Percentiles rank a stretch among this genome's conserved stretches.
Conservation (phyloP, 2,113 vertebrate genomes). For the Misgurnus anguillicaudatus region DNA sequence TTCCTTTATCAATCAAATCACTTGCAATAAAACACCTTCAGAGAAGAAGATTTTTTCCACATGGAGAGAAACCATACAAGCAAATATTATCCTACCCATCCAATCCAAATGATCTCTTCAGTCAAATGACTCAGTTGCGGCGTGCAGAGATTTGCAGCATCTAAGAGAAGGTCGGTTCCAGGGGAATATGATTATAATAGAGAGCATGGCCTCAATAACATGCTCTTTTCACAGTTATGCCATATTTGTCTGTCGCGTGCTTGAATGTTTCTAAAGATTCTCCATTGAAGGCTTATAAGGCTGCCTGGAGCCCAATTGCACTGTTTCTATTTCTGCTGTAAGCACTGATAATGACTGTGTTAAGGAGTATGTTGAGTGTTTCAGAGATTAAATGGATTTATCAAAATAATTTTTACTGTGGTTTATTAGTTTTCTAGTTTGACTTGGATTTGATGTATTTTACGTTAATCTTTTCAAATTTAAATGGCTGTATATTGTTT, state of each 20-base stretch:
- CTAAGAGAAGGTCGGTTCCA: slow-evolving; percentile 53
- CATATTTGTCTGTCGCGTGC: slow-evolving; percentile 16
- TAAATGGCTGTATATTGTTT: not conserved
- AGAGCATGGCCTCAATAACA: slow-evolving; percentile 21
- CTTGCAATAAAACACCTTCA: not conserved
- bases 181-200: slow-evolving; percentile 51
- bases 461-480: not conserved
- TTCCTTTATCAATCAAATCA: not conserved
- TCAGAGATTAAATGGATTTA: slow-evolving; percentile 12
- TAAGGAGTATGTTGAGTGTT: not conserved
- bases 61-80: not conserved
- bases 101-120: not conserved
- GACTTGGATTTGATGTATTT: not conserved
- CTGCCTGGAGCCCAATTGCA: slow-evolving; percentile 7
- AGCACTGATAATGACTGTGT: slow-evolving; percentile 16
- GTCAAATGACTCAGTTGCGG: not conserved
- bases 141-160: slow-evolving; percentile 45
- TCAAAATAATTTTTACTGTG: not conserved
- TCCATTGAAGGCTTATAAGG: not conserved
- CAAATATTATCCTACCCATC: not conserved
- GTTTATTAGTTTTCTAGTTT: slow-evolving; percentile 7
- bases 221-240: slow-evolving; percentile 37
- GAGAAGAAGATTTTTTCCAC: not conserved
- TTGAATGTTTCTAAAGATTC: not conserved
- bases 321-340: not conserved